Evolutionary conservation across 2,797 vertebrate species (phyloP), one percentile per base, ranked within the genome.

Genomic region (Poeciliopsis presidionis): DNA sequence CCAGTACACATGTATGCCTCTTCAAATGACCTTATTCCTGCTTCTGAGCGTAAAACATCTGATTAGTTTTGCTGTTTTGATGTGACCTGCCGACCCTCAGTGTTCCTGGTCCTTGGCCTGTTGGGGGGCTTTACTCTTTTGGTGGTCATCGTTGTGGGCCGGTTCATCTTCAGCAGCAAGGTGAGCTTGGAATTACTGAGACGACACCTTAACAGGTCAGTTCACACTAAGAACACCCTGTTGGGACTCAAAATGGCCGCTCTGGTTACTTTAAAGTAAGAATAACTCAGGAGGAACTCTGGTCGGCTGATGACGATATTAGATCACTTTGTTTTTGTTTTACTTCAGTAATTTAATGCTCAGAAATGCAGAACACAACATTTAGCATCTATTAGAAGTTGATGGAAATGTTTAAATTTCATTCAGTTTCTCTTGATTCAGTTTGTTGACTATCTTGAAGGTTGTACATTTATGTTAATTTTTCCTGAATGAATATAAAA

Each of bases 41-140:
- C 16, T 0, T 72, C 45, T 33, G 45, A 30, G 14, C 49, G 28
- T 16, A 28, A 72, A 47, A 47, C 1, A 8, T 46, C 25, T 71
- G 6, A 16, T 45, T 45, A 12, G 12, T 25, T 13, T 12, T 14
- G 9, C 43, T n/a, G 57, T 33, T 30, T 41, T 41, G 36, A 7
- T 7, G 4, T 14, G n/a, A 53, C 46, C 51, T 61, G 45, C 69
- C 2, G 36, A 65, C 28, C 49, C 73, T 92, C 73, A 93, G 93
- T 83, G 33, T 5, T 43, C 5, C 18, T 88, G 45, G n/a, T 91
- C 41, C 73, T 85, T n/a, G 5, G 75, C 75, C 72, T 91, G 77
- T 49, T 91, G 47, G 83, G 71, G 1, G 57, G 28, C 0, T 74
- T 86, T 74, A 85, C 76, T 49, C 25, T 78, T 1, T 49, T 91